Base-by-base conservation (phyloP, 2,888 invertebrate species). In the Athalia rosae region DNA sequence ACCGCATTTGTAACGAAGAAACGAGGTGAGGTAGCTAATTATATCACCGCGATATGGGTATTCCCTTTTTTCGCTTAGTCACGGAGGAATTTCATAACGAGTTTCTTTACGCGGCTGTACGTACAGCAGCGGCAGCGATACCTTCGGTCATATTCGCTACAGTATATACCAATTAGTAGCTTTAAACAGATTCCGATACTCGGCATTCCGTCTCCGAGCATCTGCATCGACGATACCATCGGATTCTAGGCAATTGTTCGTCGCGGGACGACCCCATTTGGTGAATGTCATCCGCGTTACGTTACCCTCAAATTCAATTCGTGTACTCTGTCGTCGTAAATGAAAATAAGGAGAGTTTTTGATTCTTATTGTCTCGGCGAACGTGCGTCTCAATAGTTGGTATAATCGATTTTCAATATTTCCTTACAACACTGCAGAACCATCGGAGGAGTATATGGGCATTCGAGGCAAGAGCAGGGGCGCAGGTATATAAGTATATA, bases 81-180 rank as follows among this genome's bases (percentile, higher is more conserved):
- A 74, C 13, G 48, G 48, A 74, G 74, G 59, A 61, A 74, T 74
- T 74, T 74, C 74, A 74, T 74, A 74, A 74, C 74, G 74, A 74
- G 74, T 74, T 56, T 58, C n/a, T 71, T 71, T 71, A 71, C 71
- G 58, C 28, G 28, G 28, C 28, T 28, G 2, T n/a, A n/a, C n/a
- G n/a, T n/a, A n/a, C 2, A 28, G 28, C 28, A 28, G 28, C 28
- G 28, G 28, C 28, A 28, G 45, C 71, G 13, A n/a, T 69, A 71
- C 58, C 71, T 71, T 71, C 67, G 56, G 71, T 71, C 71, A 71
- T 71, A 71, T 71, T 71, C 71, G 71, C 71, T 58, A 71, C 71
- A 71, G 71, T 71, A 28, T 71, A 28, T 28, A 71, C 71, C 71
- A 71, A 71, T 71, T 71, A 71, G 71, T 71, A 58, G 13, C 71